Conservation (phyloP, 2,113 vertebrate species). For the Psilopsiagon aymara region DNA sequence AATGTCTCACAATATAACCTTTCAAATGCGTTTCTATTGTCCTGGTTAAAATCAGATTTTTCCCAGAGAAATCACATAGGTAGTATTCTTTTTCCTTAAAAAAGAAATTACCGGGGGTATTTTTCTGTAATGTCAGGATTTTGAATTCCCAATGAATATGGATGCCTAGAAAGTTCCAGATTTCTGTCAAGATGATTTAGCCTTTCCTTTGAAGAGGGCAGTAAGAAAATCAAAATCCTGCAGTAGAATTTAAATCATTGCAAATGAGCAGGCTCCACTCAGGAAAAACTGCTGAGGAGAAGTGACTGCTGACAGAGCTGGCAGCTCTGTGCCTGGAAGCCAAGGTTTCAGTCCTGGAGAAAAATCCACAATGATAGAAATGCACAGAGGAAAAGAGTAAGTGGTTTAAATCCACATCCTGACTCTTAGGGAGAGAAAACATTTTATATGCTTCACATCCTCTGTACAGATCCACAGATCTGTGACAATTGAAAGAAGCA, state of each 20-base stretch:
- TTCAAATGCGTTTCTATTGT: neutral
- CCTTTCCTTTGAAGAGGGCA: conserved; percentile 24
- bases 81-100: conserved; percentile 16
- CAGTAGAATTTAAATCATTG: conserved; percentile 55
- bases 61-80: neutral
- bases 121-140: conserved; percentile 38
- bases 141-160: conserved; percentile 39
- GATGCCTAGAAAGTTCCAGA: conserved; percentile 56
- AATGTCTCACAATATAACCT: neutral
- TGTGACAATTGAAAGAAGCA: neutral
- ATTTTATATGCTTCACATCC: neutral
- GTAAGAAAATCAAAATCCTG: conserved; percentile 40
- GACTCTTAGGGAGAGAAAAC: neutral
- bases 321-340: conserved; percentile 25
- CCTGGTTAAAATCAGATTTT: neutral
- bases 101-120: conserved; percentile 28
- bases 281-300: conserved; percentile 27
- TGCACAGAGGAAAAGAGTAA: neutral
- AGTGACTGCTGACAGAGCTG: conserved; percentile 54
- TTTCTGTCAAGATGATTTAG: conserved; percentile 60
- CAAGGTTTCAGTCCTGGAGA: neutral
- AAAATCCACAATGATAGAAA: conserved; percentile 22
- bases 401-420: neutral
- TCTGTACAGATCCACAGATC: neutral
- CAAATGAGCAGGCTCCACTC: conserved; percentile 27